Conservation (phyloP, 2,888 invertebrate genomes). For the Drosophila tanythrix region DNA sequence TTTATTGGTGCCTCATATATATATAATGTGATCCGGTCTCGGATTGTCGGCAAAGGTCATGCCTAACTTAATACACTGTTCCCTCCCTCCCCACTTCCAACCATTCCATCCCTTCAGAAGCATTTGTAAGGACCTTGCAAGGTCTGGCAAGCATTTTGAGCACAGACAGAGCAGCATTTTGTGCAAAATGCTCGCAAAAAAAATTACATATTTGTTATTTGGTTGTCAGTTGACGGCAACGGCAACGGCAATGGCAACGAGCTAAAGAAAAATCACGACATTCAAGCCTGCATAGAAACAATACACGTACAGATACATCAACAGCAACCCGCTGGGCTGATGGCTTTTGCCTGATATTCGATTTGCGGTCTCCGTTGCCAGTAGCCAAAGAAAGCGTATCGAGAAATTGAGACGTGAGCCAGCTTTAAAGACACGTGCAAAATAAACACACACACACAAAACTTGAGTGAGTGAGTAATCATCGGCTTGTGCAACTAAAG, state of each 20-base stretch:
- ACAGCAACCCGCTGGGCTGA: slow-evolving; percentile 54
- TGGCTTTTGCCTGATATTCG: slow-evolving; percentile 68
- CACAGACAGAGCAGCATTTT: slow-evolving; percentile 33
- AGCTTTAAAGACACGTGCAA: slow-evolving; percentile 25
- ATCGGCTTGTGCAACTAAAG: slow-evolving; percentile 57
- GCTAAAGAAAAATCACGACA: slow-evolving; percentile 69
- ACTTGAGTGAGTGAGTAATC: slow-evolving; percentile 13
- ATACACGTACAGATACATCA: slow-evolving; percentile 52
- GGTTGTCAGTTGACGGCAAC: slow-evolving; percentile 61
- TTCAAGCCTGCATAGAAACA: slow-evolving; percentile 70
- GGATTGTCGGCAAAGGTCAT: slow-evolving; percentile 78
- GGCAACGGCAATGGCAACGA: slow-evolving; percentile 15
- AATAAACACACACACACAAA: background rate
- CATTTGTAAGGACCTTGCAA: slow-evolving; percentile 49
- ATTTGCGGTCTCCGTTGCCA: slow-evolving; percentile 68
- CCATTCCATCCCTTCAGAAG: slow-evolving; percentile 11
- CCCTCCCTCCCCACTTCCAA: background rate
- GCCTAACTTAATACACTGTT: slow-evolving; percentile 28
- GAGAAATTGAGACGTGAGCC: slow-evolving; percentile 42
- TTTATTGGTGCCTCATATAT: slow-evolving; percentile 62
- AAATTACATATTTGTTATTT: slow-evolving; percentile 63
- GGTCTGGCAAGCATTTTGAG: slow-evolving; percentile 48
- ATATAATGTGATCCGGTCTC: slow-evolving; percentile 73
- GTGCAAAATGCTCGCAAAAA: slow-evolving; percentile 39
- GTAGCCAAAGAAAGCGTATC: slow-evolving; percentile 38